Base-by-base conservation (phyloP, 2,797 vertebrate genomes). In the Spinus pinus region DNA sequence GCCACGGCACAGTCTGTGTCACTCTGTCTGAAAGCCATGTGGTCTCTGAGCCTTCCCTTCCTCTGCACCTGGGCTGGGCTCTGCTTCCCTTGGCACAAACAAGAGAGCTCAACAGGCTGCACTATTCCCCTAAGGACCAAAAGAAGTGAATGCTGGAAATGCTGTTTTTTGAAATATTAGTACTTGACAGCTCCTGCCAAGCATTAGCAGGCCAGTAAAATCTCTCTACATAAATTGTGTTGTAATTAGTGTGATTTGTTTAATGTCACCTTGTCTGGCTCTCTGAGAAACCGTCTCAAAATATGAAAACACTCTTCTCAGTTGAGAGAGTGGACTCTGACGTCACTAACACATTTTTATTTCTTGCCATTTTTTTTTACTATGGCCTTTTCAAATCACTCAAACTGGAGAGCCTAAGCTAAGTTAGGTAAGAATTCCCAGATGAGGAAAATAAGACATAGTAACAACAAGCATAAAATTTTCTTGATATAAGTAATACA, bases 241-340 rank as follows among this genome's bases (percentile, higher is more conserved):
- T 91, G 84, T 88, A 96, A 96, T 97, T 92, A 64, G 87, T 8
- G 8, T 87, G 90, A 79, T 93, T 81, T 95, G 74, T 95, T 96
- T 95, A 95, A 94, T 94, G 94, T 94, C 96, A 96, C 94, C 95
- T 93, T 94, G 95, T 96, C 94, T 95, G 78, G n/a, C 77, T 93
- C 80, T 74, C 72, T 78, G 88, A 93, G 81, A 96, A 95, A 81
- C 81, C 81, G 89, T 86, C 82, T 90, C 65, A 87, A 95, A 85
- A 93, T 78, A 58, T 70, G 84, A 90, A 95, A 85, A 73, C 60
- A 81, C 20, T 12, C 88, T 96, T 95, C 87, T 91, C 81, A 22
- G 28, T 51, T 82, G 85, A 91, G 64, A 75, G 69, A 88, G 18
- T 66, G 78, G 51, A 79, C 58, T 71, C 28, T 92, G 80, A 70